phyloP scores from a whole-genome alignment of 2,888 invertebrate species.

The Maniola hyperantus region DNA sequence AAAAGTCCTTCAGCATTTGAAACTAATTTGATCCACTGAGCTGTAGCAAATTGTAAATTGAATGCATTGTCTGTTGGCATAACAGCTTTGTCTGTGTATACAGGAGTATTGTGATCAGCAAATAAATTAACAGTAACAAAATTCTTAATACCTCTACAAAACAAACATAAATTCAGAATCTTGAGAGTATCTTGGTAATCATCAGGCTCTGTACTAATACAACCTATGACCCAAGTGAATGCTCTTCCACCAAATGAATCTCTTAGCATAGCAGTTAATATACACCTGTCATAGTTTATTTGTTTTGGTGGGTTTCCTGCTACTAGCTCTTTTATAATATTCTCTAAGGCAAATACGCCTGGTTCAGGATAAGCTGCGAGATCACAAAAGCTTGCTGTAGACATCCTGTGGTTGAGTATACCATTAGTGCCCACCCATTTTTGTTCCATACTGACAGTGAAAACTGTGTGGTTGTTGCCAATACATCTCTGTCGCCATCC shows the following conservation, averaged over 20 bases:
- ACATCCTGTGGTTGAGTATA: conserved; percentile 86
- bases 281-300: conserved; percentile 85
- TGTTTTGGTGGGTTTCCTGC: conserved; percentile 81
- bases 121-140: conserved; percentile 88
- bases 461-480: conserved; percentile 85
- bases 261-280: conserved; percentile 86
- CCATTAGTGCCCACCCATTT: conserved; percentile 87
- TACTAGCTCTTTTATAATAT: conserved; percentile 82
- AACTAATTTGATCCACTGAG: conserved; percentile 91
- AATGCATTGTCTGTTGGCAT: conserved; percentile 77
- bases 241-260: conserved; percentile 90
- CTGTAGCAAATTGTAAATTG: conserved; percentile 91
- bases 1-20: conserved; percentile 93
- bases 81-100: conserved; percentile 67
- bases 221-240: conserved; percentile 87
- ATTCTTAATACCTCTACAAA: conserved; percentile 87
- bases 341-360: conserved; percentile 85
- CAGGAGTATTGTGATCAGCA: conserved; percentile 84
- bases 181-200: conserved; percentile 87
- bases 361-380: conserved; percentile 84
- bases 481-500: conserved; percentile 84
- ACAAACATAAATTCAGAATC: conserved; percentile 85
- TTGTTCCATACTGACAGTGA: conserved; percentile 88
- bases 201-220: conserved; percentile 86
- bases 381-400: conserved; percentile 89